Percentiles rank a stretch among this genome's conserved stretches.
Evolutionary conservation across 2,113 vertebrate genomes (phyloP).

Genomic region (Thamnophis sirtalis): DNA sequence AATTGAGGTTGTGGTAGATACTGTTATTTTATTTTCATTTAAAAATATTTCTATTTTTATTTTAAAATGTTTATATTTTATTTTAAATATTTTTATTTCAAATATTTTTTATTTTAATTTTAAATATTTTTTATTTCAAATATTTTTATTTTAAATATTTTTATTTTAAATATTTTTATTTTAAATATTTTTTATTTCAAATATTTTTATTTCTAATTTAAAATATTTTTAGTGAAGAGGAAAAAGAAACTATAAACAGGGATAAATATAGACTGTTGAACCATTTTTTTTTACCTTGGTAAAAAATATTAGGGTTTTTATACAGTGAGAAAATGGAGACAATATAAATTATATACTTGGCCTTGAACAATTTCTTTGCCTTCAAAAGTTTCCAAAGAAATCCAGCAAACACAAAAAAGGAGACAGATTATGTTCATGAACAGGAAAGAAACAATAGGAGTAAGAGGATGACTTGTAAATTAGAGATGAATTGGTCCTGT

Average conservation of each 20-base stretch:
- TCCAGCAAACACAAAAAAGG: background rate
- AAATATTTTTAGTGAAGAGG: background rate
- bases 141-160: too few relatives aligned
- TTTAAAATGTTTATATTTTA: background rate
- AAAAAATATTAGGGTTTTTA: background rate
- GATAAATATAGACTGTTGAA: background rate
- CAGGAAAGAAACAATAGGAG: background rate
- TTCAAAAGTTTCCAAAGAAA: background rate
- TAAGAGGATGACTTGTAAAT: background rate
- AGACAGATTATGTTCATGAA: background rate
- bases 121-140: background rate
- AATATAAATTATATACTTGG: background rate
- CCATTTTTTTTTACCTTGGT: background rate
- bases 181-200: too few relatives aligned
- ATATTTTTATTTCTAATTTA: background rate
- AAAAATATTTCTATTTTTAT: background rate
- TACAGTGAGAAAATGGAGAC: background rate
- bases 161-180: background rate
- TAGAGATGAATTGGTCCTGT: background rate
- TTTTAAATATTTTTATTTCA: too few relatives aligned
- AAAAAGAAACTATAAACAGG: background rate
- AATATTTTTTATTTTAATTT: too few relatives aligned
- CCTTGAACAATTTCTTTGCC: background rate
- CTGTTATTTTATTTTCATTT: background rate
- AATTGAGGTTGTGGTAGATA: background rate